A percentile compares a stretch with the other conserved stretches of the same genome.
Conservation (phyloP, 2,888 invertebrate species). For the Geotrupes spiniger region DNA sequence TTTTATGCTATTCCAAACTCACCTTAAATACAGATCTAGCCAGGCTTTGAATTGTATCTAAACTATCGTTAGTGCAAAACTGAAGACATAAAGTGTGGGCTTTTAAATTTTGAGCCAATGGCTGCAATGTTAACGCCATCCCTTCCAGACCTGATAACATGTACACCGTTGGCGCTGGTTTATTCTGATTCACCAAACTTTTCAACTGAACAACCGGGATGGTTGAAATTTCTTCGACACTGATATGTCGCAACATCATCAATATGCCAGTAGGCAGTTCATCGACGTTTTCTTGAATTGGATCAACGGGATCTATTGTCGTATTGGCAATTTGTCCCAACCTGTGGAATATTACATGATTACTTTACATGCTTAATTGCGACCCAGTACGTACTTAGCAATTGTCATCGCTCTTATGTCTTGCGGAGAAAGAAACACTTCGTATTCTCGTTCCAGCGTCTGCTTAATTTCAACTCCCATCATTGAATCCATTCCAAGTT, state of each 20-base stretch:
- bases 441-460: conserved; percentile 84
- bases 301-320: neutral
- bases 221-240: neutral
- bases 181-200: neutral
- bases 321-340: neutral
- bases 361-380: no score
- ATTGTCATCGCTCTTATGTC: conserved; percentile 82
- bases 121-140: conserved; percentile 55
- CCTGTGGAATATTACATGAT: neutral
- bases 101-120: conserved; percentile 54
- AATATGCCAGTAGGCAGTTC: neutral
- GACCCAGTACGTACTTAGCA: conserved; percentile 61
- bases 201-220: conserved; percentile 55
- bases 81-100: conserved; percentile 57
- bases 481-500: conserved; percentile 95
- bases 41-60: conserved; percentile 53
- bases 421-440: conserved; percentile 79
- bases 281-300: neutral
- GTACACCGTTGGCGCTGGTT: neutral
- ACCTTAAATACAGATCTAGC: conserved; percentile 57
- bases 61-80: conserved; percentile 49
- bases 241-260: no score
- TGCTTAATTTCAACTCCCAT: conserved; percentile 97
- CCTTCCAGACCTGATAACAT: conserved; percentile 70
- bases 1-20: conserved; percentile 27